These are phyloP conservation scores for Oxygymnocypris stewartii DNA, from an alignment of 2,113 vertebrate genomes.

Conservation along the genomic window DNA sequence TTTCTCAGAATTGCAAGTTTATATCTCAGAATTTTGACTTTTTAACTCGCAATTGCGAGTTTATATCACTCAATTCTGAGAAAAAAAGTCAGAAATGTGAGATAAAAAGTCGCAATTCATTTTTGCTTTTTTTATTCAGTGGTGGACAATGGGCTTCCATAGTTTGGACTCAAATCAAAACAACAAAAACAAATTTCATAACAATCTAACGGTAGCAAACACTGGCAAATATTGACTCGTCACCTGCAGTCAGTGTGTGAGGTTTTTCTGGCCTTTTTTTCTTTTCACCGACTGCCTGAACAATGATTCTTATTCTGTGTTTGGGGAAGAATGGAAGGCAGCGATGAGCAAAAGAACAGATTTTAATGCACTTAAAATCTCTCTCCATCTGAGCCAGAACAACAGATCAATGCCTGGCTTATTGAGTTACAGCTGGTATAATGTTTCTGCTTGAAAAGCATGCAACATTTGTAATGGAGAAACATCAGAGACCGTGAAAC, in stretches of 20 bases:
- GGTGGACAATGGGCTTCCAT: too few species aligned
- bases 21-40: too few species aligned
- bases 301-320: conserved; percentile 63
- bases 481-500: background rate
- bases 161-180: background rate
- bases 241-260: conserved; percentile 2
- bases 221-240: conserved; percentile 17
- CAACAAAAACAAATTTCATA: background rate
- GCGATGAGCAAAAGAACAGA: conserved; percentile 60
- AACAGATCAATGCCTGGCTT: conserved; percentile 43
- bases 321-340: conserved; percentile 61
- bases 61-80: too few species aligned
- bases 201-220: background rate
- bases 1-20: too few species aligned
- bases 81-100: too few species aligned
- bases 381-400: conserved; percentile 55
- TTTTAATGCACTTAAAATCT: conserved; percentile 65
- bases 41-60: too few species aligned
- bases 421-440: conserved; percentile 44
- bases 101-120: too few species aligned
- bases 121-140: too few species aligned
- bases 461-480: conserved; percentile 42
- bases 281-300: conserved; percentile 39
- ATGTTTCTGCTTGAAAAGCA: conserved; percentile 26
- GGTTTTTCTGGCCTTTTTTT: background rate